These are phyloP conservation scores for Meandrusa payeni DNA, from an alignment of 2,888 invertebrate genomes.

Conservation along the genomic window DNA sequence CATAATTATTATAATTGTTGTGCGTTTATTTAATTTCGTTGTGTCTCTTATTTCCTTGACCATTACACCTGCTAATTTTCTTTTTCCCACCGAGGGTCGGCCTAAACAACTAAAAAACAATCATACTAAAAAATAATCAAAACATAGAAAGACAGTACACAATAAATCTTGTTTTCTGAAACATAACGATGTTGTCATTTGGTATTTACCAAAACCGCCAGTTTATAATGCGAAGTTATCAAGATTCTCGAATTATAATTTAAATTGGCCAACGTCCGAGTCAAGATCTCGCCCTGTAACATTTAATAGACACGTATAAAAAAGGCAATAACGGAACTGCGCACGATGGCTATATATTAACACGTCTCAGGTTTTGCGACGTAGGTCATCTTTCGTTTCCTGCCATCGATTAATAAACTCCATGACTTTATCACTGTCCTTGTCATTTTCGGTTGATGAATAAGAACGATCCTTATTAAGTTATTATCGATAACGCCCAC, in stretches of 20 bases:
- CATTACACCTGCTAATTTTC: no score
- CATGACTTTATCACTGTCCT: neutral
- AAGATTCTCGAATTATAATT: constrained; percentile 1
- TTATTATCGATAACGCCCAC: neutral
- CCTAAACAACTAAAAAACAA: no score
- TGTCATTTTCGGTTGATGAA: neutral
- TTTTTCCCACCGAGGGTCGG: no score
- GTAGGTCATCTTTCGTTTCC: constrained; percentile 10
- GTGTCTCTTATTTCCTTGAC: no score
- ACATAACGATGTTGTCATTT: no score
- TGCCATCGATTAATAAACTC: neutral
- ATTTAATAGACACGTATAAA: constrained; percentile 4
- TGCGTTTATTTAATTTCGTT: no score
- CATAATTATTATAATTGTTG: no score
- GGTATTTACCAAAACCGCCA: neutral
- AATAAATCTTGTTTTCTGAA: no score
- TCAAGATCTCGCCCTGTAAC: neutral
- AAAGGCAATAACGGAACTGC: constrained; percentile 17
- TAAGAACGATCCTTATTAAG: neutral
- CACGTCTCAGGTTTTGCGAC: constrained; percentile 3
- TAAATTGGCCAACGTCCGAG: neutral
- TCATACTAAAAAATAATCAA: no score
- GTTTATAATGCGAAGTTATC: neutral
- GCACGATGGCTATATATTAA: neutral
- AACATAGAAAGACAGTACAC: no score